phyloP scores from a whole-genome alignment of 2,797 vertebrate genomes.

The Taenioides sp. region DNA sequence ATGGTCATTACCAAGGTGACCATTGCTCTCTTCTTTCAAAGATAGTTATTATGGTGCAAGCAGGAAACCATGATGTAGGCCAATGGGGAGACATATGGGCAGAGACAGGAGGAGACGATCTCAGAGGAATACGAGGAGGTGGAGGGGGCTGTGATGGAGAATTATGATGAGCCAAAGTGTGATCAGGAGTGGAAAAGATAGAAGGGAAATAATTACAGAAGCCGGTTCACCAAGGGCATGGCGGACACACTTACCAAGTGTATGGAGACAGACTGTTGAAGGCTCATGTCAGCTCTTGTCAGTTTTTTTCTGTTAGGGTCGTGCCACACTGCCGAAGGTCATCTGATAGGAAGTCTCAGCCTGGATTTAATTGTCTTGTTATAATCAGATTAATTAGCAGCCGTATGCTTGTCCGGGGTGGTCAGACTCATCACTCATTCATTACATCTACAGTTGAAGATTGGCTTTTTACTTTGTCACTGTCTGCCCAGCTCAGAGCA shows the following conservation, averaged over 20 bases:
- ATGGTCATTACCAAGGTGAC: constrained; percentile 73
- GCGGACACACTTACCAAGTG: constrained; percentile 30
- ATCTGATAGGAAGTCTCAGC: constrained; percentile 59
- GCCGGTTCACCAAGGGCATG: constrained; percentile 67
- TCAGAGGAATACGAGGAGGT: constrained; percentile 40
- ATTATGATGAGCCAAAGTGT: constrained; percentile 61
- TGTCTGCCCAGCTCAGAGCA: neutral
- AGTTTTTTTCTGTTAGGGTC: constrained; percentile 44
- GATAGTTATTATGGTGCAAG: constrained; percentile 62
- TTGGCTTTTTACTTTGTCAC: neutral
- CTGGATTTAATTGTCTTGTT: constrained; percentile 69
- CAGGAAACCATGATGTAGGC: constrained; percentile 32
- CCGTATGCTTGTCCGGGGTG: constrained; percentile 59
- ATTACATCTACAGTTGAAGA: neutral
- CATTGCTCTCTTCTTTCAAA: constrained; percentile 69
- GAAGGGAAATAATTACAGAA: constrained; percentile 65
- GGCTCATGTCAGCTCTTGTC: constrained; percentile 54
- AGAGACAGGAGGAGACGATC: constrained; percentile 63
- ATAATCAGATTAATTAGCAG: constrained; percentile 78
- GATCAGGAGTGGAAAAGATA: constrained; percentile 41
- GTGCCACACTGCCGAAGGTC: constrained; percentile 32
- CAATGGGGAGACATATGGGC: constrained; percentile 53
- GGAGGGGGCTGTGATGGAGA: constrained; percentile 47
- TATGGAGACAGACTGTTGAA: constrained; percentile 22
- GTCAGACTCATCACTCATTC: constrained; percentile 12